Percentiles rank a stretch among this genome's conserved stretches.
phyloP scores from a whole-genome alignment of 2,888 invertebrate genomes.

The Caenorhabditis afra region DNA sequence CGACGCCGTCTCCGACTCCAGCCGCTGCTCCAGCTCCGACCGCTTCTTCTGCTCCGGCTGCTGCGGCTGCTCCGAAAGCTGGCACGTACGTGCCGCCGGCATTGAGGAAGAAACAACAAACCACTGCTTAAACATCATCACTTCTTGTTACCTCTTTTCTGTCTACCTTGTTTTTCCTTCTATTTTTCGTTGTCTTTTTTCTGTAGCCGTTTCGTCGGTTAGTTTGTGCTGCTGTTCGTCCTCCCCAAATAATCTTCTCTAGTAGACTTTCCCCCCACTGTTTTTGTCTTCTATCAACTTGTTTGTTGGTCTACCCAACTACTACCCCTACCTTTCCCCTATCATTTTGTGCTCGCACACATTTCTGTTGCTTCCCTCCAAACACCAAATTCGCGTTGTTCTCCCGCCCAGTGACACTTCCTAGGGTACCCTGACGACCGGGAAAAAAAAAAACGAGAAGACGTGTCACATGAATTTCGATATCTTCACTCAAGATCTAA shows the following conservation, averaged over 20 bases:
- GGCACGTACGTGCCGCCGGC: slow-evolving; percentile 72
- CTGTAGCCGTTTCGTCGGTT: slow-evolving; percentile 15
- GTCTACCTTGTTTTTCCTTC: slow-evolving; percentile 12
- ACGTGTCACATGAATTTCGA: slow-evolving; percentile 1
- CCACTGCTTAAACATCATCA: not conserved
- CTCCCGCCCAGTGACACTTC: slow-evolving; percentile 6
- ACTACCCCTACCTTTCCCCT: not conserved
- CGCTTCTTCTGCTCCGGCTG: slow-evolving; percentile 38
- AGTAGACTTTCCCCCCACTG: not conserved
- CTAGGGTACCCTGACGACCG: slow-evolving; percentile 1
- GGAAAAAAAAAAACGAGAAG: not conserved
- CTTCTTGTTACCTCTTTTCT: slow-evolving; percentile 7
- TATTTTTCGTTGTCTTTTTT: slow-evolving; percentile 19
- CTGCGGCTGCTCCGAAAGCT: slow-evolving; percentile 35
- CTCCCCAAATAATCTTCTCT: slow-evolving; percentile 15
- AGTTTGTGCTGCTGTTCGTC: slow-evolving; percentile 14
- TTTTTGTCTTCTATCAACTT: slow-evolving; percentile 24
- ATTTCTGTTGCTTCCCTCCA: not conserved
- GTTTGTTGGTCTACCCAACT: not conserved
- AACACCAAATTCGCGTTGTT: not conserved
- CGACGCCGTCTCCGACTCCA: slow-evolving; percentile 25
- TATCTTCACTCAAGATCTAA: slow-evolving; percentile 29
- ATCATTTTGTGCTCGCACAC: no score
- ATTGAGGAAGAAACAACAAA: slow-evolving; percentile 59
- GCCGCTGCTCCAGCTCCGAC: slow-evolving; percentile 20